These are phyloP conservation scores for Eremobia ochroleuca DNA, from an alignment of 2,888 invertebrate species.

Conservation along the genomic window DNA sequence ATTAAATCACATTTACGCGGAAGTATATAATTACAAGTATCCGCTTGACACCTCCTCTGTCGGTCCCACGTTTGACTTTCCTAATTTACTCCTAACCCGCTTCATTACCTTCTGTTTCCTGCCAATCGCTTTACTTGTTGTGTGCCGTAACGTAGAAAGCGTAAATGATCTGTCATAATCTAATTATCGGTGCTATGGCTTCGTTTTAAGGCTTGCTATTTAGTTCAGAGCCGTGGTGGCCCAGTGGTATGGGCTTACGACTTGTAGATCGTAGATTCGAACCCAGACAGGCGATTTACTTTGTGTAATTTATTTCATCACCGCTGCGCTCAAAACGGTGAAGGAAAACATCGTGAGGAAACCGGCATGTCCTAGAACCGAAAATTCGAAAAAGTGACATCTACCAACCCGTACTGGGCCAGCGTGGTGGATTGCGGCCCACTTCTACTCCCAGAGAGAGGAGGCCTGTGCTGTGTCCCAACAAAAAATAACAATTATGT, in stretches of 20 bases:
- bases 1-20: conserved; percentile 41
- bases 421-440: not conserved
- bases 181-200: conserved; percentile 12
- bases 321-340: not conserved
- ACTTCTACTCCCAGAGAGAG: not conserved
- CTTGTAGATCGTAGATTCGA: not conserved
- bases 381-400: not conserved
- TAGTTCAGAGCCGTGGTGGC: not conserved
- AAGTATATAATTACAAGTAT: conserved; percentile 48
- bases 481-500: too few species aligned
- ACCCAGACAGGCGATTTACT: not conserved
- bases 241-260: not conserved
- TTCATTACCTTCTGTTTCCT: conserved; percentile 56
- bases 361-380: not conserved
- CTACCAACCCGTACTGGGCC: not conserved
- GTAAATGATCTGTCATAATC: conserved; percentile 29
- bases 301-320: not conserved
- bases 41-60: conserved; percentile 38
- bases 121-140: conserved; percentile 36
- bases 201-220: not conserved
- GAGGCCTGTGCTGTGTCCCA: not conserved
- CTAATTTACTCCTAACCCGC: conserved; percentile 42
- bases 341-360: not conserved
- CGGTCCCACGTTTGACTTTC: conserved; percentile 59
- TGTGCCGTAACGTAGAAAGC: conserved; percentile 54